These are phyloP conservation scores for Myotis brandtii DNA, from an alignment of 2,113 vertebrate species.

Conservation along the genomic window DNA sequence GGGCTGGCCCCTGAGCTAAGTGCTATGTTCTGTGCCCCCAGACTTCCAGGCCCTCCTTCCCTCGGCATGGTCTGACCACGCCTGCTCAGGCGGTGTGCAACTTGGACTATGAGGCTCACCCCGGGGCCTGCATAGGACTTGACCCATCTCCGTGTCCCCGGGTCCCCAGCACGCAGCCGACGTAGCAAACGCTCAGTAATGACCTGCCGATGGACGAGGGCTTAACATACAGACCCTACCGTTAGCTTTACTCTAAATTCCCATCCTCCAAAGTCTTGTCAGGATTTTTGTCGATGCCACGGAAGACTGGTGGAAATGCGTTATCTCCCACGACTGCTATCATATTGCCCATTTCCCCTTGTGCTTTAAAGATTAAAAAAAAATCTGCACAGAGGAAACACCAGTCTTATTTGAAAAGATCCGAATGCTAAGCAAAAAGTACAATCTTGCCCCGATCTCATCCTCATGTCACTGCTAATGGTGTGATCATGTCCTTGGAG, in stretches of 20 bases:
- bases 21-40: rapidly evolving
- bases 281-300: background rate
- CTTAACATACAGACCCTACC: rapidly evolving
- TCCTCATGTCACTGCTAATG: no score
- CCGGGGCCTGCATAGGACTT: rapidly evolving
- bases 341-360: background rate
- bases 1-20: background rate
- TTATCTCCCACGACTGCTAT: rapidly evolving
- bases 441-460: background rate
- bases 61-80: background rate
- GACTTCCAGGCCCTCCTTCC: rapidly evolving
- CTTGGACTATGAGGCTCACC: rapidly evolving
- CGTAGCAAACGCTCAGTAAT: rapidly evolving
- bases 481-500: background rate
- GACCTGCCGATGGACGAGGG: rapidly evolving
- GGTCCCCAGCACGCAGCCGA: rapidly evolving
- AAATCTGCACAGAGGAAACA: background rate
- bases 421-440: background rate
- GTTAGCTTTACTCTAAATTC: background rate
- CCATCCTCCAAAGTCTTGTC: background rate
- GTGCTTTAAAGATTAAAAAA: background rate
- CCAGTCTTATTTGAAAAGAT: background rate
- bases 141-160: no score
- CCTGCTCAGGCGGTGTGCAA: rapidly evolving
- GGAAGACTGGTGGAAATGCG: background rate